Evolutionary conservation across 1,140 invertebrate species (phyloP), one percentile per base, ranked within the genome.

Genomic region (Brachionus calyciflorus): DNA sequence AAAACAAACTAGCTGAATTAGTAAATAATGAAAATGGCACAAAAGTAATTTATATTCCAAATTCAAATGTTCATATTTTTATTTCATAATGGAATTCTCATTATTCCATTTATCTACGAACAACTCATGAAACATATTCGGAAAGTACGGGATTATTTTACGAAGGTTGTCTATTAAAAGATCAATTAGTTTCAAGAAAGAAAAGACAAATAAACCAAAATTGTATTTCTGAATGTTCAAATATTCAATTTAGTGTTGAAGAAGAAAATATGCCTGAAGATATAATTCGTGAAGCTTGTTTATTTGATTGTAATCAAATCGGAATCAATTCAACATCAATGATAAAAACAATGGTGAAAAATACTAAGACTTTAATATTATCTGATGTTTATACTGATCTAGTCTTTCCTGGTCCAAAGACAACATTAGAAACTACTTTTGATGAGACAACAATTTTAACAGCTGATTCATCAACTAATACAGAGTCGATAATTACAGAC

Each of bases 151-250:
- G 53, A 55, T 28, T 28, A 9, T 28, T 55, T 6, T 55, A 12
- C 26, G 53, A 55, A 7, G 53, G 53, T 12, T 55, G 53, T 55
- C 53, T n/a, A n/a, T n/a, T n/a, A n/a, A n/a, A n/a, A n/a, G n/a
- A n/a, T n/a, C n/a, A n/a, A n/a, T n/a, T n/a, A n/a, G n/a, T n/a
- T n/a, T n/a, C n/a, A n/a, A n/a, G n/a, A n/a, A n/a, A n/a, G n/a
- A n/a, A n/a, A n/a, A n/a, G n/a, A n/a, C n/a, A n/a, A n/a, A n/a
- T n/a, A n/a, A n/a, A n/a, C n/a, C n/a, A n/a, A n/a, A n/a, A n/a
- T n/a, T n/a, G n/a, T n/a, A n/a, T n/a, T n/a, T n/a, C n/a, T n/a
- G n/a, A n/a, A n/a, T n/a, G n/a, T n/a, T n/a, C n/a, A n/a, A n/a
- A n/a, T n/a, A n/a, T n/a, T n/a, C n/a, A n/a, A n/a, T n/a, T n/a